phyloP scores from a whole-genome alignment of 2,113 vertebrate genomes.

The Notothenia coriiceps region DNA sequence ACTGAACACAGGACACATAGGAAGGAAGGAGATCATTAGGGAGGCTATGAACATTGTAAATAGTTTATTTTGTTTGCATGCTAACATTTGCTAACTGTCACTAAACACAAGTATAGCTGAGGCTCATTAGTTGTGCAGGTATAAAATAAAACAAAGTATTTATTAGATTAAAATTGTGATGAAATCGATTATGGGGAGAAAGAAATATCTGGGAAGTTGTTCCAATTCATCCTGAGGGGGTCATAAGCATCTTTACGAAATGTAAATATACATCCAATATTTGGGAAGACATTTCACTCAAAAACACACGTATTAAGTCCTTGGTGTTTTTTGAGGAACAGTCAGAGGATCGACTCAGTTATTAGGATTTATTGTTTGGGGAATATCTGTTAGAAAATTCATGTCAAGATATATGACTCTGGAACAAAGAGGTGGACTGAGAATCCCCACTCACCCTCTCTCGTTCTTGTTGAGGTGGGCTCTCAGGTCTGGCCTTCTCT shows the following conservation, averaged over 20 bases:
- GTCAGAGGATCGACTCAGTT: not conserved
- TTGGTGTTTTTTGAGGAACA: too few species aligned
- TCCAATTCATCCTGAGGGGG: not conserved
- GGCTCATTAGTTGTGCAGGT: not conserved
- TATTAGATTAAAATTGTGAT: not conserved
- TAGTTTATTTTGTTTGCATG: too few species aligned
- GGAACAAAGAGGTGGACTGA: not conserved
- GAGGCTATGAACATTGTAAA: too few species aligned
- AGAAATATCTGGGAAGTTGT: not conserved
- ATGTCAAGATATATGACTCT: not conserved
- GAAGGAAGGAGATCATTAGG: too few species aligned
- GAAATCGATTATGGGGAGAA: not conserved
- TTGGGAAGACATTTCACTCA: not conserved
- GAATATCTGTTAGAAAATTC: not conserved
- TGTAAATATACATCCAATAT: not conserved
- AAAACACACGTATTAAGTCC: not conserved
- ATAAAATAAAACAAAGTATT: not conserved
- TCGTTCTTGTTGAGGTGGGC: conserved; percentile 38
- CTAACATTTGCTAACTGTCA: not conserved
- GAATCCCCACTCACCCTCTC: conserved; percentile 74
- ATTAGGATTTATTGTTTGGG: not conserved
- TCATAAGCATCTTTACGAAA: not conserved
- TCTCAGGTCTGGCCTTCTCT: conserved; percentile 31
- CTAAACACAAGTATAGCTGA: not conserved
- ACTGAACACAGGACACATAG: too few species aligned